Conservation (phyloP, 2,113 vertebrate species). For the Martes martes region DNA sequence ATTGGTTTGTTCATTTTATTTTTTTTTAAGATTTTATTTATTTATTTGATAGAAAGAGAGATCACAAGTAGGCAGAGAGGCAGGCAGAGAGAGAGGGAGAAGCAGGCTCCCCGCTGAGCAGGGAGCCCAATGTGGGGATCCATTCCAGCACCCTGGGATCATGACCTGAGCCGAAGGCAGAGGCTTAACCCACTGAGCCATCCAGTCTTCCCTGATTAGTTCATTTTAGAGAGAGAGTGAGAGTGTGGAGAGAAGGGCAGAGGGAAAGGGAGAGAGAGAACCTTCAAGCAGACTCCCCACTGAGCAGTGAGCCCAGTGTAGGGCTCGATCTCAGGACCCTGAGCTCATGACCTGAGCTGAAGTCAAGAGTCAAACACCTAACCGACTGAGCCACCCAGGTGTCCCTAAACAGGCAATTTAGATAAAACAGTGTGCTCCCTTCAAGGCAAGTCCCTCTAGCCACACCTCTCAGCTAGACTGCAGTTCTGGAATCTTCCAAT, state of each 20-base stretch:
- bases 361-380: background rate
- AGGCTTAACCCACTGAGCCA: no score
- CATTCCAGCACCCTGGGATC: no score
- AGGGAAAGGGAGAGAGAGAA: background rate
- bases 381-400: background rate
- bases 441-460: background rate
- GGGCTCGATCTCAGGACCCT: background rate
- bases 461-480: background rate
- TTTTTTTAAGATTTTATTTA: no score
- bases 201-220: no score
- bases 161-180: no score
- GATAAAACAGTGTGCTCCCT: background rate
- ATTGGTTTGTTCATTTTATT: background rate
- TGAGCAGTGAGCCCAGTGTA: accelerated
- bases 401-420: background rate
- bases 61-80: no score
- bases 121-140: no score
- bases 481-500: background rate
- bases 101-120: no score
- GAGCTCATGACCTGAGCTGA: background rate
- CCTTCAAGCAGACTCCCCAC: background rate
- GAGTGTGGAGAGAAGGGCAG: background rate
- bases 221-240: background rate
- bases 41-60: no score
- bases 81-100: no score